A percentile compares a stretch with the other conserved stretches of the same genome.
Evolutionary conservation across 2,113 vertebrate species (phyloP).

Genomic region (Halichoerus grypus): DNA sequence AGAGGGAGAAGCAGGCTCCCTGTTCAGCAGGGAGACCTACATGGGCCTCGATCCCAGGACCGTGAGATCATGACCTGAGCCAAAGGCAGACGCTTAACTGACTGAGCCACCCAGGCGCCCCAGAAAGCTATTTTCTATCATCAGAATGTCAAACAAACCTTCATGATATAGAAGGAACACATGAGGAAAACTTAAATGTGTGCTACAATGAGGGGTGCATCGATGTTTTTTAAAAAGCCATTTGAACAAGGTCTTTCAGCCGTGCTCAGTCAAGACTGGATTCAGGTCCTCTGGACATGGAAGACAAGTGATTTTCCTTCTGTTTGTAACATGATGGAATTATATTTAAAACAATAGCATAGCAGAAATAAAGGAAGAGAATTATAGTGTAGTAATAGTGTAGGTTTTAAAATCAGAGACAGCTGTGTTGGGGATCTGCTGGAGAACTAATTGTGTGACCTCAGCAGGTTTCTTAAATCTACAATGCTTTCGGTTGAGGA

Average conservation of each 20-base stretch:
- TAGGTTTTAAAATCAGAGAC: background rate
- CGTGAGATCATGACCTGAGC: background rate
- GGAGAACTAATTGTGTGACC: background rate
- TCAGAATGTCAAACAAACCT: background rate
- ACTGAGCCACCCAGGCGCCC: background rate
- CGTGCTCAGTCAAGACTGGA: background rate
- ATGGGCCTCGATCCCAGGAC: background rate
- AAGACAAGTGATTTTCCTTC: background rate
- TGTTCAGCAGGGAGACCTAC: background rate
- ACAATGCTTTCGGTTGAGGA: background rate
- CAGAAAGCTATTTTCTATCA: background rate
- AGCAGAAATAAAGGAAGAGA: background rate
- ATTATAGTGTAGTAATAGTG: background rate
- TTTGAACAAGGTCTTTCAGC: background rate
- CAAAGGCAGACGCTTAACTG: background rate
- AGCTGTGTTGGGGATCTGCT: background rate
- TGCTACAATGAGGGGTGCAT: background rate
- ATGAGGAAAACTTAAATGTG: background rate
- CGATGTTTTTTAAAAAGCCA: background rate
- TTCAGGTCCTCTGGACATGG: background rate
- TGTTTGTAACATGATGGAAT: background rate
- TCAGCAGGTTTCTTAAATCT: background rate
- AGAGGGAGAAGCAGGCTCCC: background rate
- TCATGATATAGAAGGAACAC: background rate
- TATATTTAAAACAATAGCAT: background rate